These are phyloP conservation scores for Protophormia terraenovae DNA, from an alignment of 2,888 invertebrate genomes.

Conservation along the genomic window DNA sequence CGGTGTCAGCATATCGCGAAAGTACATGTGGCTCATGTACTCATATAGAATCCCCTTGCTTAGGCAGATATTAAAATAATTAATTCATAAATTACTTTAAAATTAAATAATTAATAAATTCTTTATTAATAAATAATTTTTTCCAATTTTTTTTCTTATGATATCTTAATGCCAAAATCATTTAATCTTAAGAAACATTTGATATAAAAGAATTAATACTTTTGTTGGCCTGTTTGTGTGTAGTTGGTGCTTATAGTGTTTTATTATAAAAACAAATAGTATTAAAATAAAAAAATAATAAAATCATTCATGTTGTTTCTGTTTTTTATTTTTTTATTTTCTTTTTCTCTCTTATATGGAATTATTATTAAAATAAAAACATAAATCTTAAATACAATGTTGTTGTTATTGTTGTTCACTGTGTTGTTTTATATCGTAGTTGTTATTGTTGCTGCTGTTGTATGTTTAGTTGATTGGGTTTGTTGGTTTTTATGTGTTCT, in stretches of 20 bases:
- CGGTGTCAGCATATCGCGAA: background rate
- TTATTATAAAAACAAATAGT: background rate
- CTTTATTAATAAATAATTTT: no score
- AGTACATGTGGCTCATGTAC: background rate
- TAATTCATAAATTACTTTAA: background rate
- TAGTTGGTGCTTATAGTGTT: background rate
- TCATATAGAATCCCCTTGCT: background rate
- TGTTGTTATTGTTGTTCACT: background rate
- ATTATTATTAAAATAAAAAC: slow-evolving; percentile 34
- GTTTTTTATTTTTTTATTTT: slow-evolving; percentile 9
- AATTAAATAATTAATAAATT: no score
- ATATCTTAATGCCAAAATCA: no score
- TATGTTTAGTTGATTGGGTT: slow-evolving; percentile 23
- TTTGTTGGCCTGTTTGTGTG: background rate
- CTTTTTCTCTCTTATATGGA: slow-evolving; percentile 7
- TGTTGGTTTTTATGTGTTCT: background rate
- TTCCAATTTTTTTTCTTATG: no score
- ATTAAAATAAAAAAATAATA: background rate
- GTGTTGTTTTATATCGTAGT: background rate
- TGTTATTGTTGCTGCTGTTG: background rate
- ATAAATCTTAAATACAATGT: slow-evolving; percentile 38
- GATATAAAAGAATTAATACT: background rate
- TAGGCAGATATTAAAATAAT: background rate
- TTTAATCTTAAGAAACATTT: no score
- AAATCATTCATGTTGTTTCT: slow-evolving; percentile 1